Percentiles rank a stretch among this genome's conserved stretches.
These are phyloP conservation scores for Acleris sparsana DNA, from an alignment of 2,888 invertebrate genomes.

Conservation along the genomic window DNA sequence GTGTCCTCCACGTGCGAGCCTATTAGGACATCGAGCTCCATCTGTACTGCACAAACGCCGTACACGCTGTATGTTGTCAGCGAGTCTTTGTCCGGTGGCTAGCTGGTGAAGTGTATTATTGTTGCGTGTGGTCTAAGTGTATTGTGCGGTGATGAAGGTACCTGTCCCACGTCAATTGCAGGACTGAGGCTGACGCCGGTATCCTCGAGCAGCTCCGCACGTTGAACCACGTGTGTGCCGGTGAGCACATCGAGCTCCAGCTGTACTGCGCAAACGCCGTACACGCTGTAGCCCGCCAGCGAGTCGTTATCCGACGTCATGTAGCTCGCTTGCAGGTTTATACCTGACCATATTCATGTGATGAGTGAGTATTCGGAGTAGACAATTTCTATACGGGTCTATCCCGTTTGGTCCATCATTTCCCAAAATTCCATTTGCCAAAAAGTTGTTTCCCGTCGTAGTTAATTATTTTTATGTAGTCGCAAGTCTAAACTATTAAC, in stretches of 20 bases:
- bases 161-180: constrained; percentile 87
- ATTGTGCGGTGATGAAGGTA: constrained; percentile 38
- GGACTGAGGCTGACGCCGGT: constrained; percentile 87
- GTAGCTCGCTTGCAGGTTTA: constrained; percentile 82
- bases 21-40: too few species aligned
- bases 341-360: constrained; percentile 49
- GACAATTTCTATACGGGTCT: too few species aligned
- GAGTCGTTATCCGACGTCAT: constrained; percentile 66
- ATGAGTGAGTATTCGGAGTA: not conserved
- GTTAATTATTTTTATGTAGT: too few species aligned
- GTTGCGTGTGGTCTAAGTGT: too few species aligned
- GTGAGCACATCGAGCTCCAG: constrained; percentile 89
- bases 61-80: constrained; percentile 80
- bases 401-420: too few species aligned
- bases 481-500: too few species aligned
- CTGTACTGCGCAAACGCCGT: constrained; percentile 85
- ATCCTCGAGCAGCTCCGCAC: constrained; percentile 87
- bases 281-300: constrained; percentile 78
- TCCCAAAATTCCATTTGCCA: too few species aligned
- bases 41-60: too few species aligned
- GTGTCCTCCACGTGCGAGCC: too few species aligned
- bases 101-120: too few species aligned
- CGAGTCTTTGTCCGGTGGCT: constrained; percentile 55
- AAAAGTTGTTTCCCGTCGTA: too few species aligned
- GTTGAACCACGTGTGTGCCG: constrained; percentile 83